phyloP scores from a whole-genome alignment of 2,113 vertebrate species.

The Gymnorhina tibicen region DNA sequence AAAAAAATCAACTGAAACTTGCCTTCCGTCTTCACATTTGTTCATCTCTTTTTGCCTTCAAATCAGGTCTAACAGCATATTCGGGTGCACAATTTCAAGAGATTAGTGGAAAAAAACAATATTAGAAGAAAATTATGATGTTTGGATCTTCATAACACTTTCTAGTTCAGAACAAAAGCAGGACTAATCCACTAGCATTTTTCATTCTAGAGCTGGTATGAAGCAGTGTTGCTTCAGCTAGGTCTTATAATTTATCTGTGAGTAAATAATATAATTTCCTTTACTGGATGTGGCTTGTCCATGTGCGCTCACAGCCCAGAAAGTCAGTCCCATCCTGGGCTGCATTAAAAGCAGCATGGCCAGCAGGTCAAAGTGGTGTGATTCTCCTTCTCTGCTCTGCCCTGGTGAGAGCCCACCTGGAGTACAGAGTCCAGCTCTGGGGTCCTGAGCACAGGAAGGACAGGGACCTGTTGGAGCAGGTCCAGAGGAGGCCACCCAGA shows the following conservation, averaged over 20 bases:
- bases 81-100: neutral
- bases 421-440: rapidly evolving
- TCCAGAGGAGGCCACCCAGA: neutral
- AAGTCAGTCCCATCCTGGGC: rapidly evolving
- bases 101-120: neutral
- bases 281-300: neutral
- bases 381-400: neutral
- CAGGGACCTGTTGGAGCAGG: neutral
- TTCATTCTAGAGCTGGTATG: neutral
- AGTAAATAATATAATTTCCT: neutral
- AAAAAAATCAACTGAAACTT: neutral
- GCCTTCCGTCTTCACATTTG: neutral
- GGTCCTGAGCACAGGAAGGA: neutral
- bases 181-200: neutral
- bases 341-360: neutral
- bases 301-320: rapidly evolving
- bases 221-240: neutral
- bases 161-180: neutral
- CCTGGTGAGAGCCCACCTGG: neutral
- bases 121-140: neutral
- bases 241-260: neutral
- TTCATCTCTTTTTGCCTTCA: neutral
- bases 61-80: neutral
- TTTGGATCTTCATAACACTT: neutral
- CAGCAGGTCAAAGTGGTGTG: neutral